Conservation (phyloP, 64 coral and sea anemone species). For the Montipora efflorescens region DNA sequence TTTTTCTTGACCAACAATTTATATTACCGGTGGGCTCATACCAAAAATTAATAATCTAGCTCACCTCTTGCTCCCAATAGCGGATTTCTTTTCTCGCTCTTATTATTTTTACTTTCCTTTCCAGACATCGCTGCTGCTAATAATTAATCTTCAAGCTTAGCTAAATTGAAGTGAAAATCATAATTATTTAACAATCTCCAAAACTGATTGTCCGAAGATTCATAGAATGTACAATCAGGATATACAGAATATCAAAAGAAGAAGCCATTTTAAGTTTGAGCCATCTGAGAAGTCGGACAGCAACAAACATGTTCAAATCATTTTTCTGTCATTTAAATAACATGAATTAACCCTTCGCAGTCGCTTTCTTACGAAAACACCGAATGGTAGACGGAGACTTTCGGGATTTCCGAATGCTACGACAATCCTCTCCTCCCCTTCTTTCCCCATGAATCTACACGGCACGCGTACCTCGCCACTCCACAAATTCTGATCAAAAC, state of each 20-base stretch:
- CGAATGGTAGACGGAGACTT: background rate
- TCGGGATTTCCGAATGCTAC: background rate
- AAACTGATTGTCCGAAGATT: no score
- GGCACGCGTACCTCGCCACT: background rate
- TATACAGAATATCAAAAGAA: no score
- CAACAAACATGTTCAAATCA: background rate
- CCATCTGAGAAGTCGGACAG: background rate
- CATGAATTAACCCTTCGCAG: background rate
- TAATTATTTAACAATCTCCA: background rate
- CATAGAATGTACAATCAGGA: no score
- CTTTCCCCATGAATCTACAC: background rate
- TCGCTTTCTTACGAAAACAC: background rate
- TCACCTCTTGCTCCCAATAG: slow-evolving; percentile 24
- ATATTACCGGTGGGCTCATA: no score
- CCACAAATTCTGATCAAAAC: slow-evolving; percentile 39
- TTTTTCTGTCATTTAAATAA: background rate
- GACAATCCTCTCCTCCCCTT: background rate
- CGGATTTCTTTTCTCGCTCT: slow-evolving; percentile 4
- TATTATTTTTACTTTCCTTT: background rate
- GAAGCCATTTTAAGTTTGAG: background rate
- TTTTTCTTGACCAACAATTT: no score
- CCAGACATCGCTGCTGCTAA: slow-evolving; percentile 1
- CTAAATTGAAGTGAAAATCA: background rate
- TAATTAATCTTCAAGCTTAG: background rate
- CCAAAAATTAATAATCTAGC: background rate